Evolutionary conservation across 2,797 vertebrate genomes (phyloP), one percentile per base, ranked within the genome.

Genomic region (Clarias fuscus): DNA sequence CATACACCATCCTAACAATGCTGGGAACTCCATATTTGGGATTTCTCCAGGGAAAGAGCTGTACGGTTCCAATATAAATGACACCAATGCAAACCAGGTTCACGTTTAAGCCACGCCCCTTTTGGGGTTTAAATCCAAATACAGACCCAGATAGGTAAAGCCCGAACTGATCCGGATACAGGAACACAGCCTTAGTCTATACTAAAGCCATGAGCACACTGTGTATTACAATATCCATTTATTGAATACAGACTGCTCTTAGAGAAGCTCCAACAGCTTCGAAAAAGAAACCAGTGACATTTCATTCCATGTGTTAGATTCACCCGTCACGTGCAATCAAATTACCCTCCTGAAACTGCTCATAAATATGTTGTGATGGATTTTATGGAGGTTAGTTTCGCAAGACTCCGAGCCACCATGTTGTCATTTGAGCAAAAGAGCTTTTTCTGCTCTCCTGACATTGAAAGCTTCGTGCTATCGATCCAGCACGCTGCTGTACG

Each of bases 281-380:
- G 48, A 92, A 22, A 93, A 91, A 89, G 37, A 93, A 93, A 94
- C 92, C 83, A 85, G 87, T 83, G 88, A 92, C 91, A 93, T 94
- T 94, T 91, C 93, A 92, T 92, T 78, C 17, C 18, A 22, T 61
- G 92, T 89, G 92, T 88, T 91, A 90, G 93, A 95, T 61, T 95
- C 94, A 87, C 86, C 92, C 94, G 94, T 93, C 95, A 88, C 85
- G 88, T 86, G 83, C 90, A 95, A 95, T 96, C 93, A 92, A 91
- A 94, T 95, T 95, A 95, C 90, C 90, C 88, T 91, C 76, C 8
- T 91, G 91, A 94, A 95, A 94, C 95, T 92, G 95, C 94, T 94
- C 94, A 94, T 94, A 94, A 94, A 95, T 95, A 95, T 94, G 93
- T 94, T 94, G 93, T 94, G 95, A 95, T 95, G 93, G 94, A 94